Percentiles rank a stretch among this genome's conserved stretches.
Conservation (phyloP, 2,113 vertebrate genomes). For the Catharus minimus region DNA sequence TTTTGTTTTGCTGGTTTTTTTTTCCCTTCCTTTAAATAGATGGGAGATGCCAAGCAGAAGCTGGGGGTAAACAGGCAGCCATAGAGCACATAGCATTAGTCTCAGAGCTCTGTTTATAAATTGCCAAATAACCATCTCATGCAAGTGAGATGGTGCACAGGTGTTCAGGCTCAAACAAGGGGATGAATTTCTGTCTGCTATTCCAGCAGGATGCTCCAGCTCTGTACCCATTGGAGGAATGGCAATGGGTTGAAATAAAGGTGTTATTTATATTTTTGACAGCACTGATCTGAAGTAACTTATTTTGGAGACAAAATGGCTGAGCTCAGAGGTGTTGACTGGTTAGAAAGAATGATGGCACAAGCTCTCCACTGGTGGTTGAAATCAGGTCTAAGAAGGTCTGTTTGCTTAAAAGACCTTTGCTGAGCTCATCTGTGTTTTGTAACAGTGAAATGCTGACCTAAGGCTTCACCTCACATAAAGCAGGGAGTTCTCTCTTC, state of each 20-base stretch:
- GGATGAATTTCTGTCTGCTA: background rate
- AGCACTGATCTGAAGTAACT: background rate
- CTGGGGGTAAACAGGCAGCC: background rate
- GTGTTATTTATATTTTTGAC: conserved; percentile 3
- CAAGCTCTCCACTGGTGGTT: background rate
- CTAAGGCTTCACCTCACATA: background rate
- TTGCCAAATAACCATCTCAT: background rate
- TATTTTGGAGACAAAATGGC: background rate
- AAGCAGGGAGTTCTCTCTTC: background rate
- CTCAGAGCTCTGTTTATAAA: background rate
- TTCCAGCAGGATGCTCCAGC: background rate
- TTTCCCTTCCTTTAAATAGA: background rate
- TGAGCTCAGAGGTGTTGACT: background rate
- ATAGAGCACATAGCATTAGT: background rate
- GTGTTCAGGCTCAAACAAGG: background rate
- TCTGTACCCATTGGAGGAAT: background rate
- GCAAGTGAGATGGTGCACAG: background rate
- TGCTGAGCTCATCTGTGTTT: conserved; percentile 32
- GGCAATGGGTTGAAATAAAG: background rate
- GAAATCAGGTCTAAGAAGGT: conserved; percentile 1
- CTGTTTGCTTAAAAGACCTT: conserved; percentile 9
- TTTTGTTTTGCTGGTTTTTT: background rate
- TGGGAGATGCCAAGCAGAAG: background rate
- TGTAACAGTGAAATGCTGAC: background rate
- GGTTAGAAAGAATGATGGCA: conserved; percentile 8